Evolutionary conservation across 2,113 vertebrate genomes (phyloP).

Genomic region (Poeciliopsis retropinna): DNA sequence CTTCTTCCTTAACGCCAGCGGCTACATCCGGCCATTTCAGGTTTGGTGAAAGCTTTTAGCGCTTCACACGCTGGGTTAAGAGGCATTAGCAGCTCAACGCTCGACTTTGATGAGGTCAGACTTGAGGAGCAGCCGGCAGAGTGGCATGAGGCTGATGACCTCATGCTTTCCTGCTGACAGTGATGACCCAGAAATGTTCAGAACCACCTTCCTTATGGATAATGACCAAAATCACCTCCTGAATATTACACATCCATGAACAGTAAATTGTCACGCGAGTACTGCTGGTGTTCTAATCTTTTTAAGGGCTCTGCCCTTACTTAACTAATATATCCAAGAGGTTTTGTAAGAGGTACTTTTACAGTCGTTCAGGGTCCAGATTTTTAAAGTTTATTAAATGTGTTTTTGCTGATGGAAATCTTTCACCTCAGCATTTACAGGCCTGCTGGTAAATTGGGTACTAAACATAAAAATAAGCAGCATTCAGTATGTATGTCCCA

Average conservation of each 20-base stretch:
- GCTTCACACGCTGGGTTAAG: constrained; percentile 52
- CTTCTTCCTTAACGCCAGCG: constrained; percentile 67
- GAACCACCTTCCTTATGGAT: constrained; percentile 33
- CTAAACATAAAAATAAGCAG: not conserved
- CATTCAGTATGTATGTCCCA: too few species aligned
- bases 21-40: constrained; percentile 39
- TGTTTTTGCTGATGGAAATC: constrained; percentile 43
- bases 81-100: constrained; percentile 59
- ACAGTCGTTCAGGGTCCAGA: not conserved
- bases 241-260: constrained; percentile 36
- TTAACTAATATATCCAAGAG: not conserved
- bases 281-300: not conserved
- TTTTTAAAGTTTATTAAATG: constrained; percentile 56
- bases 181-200: constrained; percentile 64
- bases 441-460: not conserved
- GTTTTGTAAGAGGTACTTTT: not conserved
- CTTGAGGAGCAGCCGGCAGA: constrained; percentile 67
- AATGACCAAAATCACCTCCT: constrained; percentile 43
- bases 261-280: constrained; percentile 21
- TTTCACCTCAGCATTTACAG: constrained; percentile 45
- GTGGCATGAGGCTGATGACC: constrained; percentile 63
- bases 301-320: not conserved
- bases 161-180: constrained; percentile 58
- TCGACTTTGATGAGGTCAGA: constrained; percentile 76
- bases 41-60: constrained; percentile 32